These are phyloP conservation scores for Alviniconcha marisindica DNA, from an alignment of 1,140 invertebrate genomes.

Conservation along the genomic window DNA sequence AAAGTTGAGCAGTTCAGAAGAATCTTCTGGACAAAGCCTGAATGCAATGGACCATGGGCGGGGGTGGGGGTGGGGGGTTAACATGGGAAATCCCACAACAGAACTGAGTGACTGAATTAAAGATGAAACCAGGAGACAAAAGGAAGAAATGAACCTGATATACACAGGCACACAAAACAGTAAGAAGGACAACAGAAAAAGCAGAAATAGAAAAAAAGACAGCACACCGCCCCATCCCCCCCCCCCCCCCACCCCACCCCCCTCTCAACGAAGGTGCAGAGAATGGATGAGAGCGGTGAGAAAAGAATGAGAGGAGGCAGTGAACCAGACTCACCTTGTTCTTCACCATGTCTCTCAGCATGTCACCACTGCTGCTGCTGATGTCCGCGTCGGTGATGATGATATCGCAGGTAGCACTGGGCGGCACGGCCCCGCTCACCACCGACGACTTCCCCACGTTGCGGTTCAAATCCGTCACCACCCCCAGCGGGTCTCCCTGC, in stretches of 20 bases:
- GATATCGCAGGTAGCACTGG: constrained; percentile 65
- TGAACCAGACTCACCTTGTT: constrained; percentile 57
- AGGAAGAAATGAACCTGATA: neutral
- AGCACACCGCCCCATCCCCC: no score
- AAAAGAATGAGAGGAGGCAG: no score
- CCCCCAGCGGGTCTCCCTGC: constrained; percentile 32
- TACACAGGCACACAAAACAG: no score
- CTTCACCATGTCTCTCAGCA: constrained; percentile 73
- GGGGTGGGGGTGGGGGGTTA: no score
- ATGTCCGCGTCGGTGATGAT: constrained; percentile 54
- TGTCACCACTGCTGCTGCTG: constrained; percentile 62
- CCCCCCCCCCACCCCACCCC: neutral
- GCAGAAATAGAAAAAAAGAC: neutral
- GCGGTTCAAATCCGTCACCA: constrained; percentile 52
- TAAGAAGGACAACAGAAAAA: neutral
- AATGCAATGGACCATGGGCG: no score
- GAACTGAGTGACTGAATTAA: no score
- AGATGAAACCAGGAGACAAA: no score
- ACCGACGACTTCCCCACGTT: constrained; percentile 47
- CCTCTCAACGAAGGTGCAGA: no score
- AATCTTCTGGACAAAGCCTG: no score
- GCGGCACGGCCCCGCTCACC: neutral
- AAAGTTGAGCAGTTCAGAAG: no score
- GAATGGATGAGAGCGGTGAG: no score
- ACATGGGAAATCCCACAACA: no score